Evolutionary conservation across 1,140 invertebrate species (phyloP).

Genomic region (Neuroterus valhalla): DNA sequence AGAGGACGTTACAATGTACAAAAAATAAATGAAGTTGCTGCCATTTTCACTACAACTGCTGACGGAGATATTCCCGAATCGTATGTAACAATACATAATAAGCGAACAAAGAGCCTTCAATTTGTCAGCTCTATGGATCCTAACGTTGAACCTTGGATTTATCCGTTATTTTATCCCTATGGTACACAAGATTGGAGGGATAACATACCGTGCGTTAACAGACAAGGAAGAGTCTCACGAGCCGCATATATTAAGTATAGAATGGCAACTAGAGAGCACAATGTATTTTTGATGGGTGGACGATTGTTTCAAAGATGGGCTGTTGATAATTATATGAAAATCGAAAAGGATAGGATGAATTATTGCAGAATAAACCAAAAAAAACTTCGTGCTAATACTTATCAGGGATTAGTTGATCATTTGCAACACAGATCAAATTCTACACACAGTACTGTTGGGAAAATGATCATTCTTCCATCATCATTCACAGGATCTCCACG

Average conservation of each 20-base stretch:
- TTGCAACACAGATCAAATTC: background rate
- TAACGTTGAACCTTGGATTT: constrained; percentile 39
- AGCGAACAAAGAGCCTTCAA: constrained; percentile 34
- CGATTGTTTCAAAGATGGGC: background rate
- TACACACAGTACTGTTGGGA: too few relatives aligned
- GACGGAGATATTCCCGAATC: constrained; percentile 48
- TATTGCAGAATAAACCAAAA: background rate
- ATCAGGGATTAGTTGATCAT: background rate
- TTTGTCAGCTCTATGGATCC: constrained; percentile 29
- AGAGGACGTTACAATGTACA: constrained; percentile 44
- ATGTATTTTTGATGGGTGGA: background rate
- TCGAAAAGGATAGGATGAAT: background rate
- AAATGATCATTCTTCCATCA: too few relatives aligned
- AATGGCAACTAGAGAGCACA: background rate
- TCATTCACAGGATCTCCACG: too few relatives aligned
- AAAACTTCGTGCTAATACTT: background rate
- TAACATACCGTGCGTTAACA: constrained; percentile 25
- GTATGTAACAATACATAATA: constrained; percentile 42
- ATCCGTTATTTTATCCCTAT: constrained; percentile 37
- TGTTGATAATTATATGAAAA: background rate
- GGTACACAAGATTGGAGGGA: constrained; percentile 32
- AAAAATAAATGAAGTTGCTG: constrained; percentile 45
- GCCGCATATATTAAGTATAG: background rate
- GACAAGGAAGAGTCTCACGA: constrained; percentile 24
- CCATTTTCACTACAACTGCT: constrained; percentile 45